Percentiles rank a stretch among this genome's conserved stretches.
phyloP scores from a whole-genome alignment of 2,113 vertebrate species.

The Ginglymostoma cirratum region DNA sequence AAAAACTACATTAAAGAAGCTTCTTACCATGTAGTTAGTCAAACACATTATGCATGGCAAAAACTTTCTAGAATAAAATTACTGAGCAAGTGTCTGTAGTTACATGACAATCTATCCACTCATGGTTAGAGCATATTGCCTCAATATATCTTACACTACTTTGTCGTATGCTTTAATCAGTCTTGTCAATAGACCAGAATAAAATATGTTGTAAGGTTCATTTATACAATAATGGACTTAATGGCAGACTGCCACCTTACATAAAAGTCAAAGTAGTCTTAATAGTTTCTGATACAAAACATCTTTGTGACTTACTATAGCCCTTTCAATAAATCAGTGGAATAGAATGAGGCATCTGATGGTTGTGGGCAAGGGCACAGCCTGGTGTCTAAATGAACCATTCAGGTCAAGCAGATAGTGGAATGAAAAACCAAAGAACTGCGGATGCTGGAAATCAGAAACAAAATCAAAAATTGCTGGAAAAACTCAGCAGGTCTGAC shows the following conservation, averaged over 20 bases:
- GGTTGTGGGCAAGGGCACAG: not conserved
- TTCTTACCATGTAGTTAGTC: not conserved
- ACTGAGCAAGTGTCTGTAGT: not conserved
- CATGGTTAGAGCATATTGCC: not conserved
- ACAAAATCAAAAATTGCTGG: no score
- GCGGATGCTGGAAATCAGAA: no score
- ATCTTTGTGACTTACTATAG: not conserved
- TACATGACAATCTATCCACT: not conserved
- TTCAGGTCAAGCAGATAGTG: not conserved
- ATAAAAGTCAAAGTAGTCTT: not conserved
- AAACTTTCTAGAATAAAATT: not conserved
- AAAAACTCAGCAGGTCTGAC: no score
- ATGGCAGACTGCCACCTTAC: not conserved
- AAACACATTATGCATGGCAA: not conserved
- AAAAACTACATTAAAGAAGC: not conserved
- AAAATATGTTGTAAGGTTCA: not conserved
- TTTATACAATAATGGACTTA: not conserved
- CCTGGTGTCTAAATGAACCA: not conserved
- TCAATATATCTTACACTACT: not conserved
- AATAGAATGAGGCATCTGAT: not conserved
- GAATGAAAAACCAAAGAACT: not conserved
- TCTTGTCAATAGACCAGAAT: not conserved
- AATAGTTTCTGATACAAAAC: not conserved
- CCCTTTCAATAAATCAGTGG: not conserved
- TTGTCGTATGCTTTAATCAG: not conserved